Conservation (phyloP, 1,140 invertebrate genomes). For the Asobara japonica region DNA sequence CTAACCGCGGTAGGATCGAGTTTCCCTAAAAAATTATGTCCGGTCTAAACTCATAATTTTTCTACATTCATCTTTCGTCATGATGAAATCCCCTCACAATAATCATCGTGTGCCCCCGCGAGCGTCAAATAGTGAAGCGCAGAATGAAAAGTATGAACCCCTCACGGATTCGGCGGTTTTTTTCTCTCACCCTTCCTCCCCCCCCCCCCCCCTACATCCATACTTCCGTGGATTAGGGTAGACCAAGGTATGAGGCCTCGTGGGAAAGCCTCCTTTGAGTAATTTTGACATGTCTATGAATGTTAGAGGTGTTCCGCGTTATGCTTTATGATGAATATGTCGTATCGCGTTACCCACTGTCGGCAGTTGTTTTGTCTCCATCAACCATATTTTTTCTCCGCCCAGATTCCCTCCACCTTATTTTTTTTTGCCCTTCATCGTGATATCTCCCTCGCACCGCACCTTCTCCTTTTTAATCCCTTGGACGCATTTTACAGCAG, state of each 20-base stretch:
- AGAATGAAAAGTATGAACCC: neutral
- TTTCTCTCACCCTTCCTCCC: too few species aligned
- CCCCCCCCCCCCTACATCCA: too few species aligned
- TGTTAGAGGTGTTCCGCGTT: constrained; percentile 55
- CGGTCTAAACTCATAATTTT: constrained; percentile 29
- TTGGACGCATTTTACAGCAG: neutral
- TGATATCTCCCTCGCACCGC: neutral
- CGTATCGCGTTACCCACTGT: constrained; percentile 57
- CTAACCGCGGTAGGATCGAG: neutral
- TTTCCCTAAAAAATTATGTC: constrained; percentile 23
- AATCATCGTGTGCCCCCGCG: constrained; percentile 27
- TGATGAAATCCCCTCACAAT: constrained; percentile 51
- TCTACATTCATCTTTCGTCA: constrained; percentile 18
- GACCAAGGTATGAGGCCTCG: constrained; percentile 35
- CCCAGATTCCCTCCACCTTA: constrained; percentile 29
- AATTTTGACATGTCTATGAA: constrained; percentile 58
- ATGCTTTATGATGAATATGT: constrained; percentile 66
- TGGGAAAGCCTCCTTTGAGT: constrained; percentile 53
- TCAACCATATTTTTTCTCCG: constrained; percentile 27
- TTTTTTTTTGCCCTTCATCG: constrained; percentile 25
- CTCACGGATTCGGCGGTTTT: neutral
- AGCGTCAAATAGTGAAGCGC: constrained; percentile 5
- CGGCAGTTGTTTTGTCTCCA: constrained; percentile 40
- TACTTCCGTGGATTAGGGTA: constrained; percentile 45
- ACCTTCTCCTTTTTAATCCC: constrained; percentile 27